Conservation (phyloP, 2,797 vertebrate genomes). For the Hozukius guyotensis region DNA sequence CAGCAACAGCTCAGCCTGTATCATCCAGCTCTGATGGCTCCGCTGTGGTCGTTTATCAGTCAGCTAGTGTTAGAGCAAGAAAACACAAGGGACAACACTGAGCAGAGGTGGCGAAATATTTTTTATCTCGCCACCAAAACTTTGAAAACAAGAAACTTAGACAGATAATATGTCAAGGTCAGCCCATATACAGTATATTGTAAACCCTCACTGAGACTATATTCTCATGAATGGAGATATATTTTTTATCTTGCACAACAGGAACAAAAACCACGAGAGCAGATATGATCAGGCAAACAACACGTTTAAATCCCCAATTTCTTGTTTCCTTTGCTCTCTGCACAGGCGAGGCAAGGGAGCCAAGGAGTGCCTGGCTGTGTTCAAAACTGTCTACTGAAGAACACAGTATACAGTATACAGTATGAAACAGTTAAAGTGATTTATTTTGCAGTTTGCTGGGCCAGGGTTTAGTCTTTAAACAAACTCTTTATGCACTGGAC, state of each 20-base stretch:
- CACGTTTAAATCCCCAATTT: not conserved
- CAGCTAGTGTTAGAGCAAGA: slow-evolving; percentile 34
- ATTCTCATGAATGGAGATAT: not conserved
- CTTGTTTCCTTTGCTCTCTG: not conserved
- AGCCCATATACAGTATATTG: not conserved
- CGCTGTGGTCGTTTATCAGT: slow-evolving; percentile 62
- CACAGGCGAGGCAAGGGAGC: not conserved
- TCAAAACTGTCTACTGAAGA: too few relatives aligned
- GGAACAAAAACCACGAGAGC: not conserved
- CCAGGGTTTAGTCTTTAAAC: too few relatives aligned
- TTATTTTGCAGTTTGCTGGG: too few relatives aligned
- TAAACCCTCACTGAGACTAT: not conserved
- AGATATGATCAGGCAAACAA: not conserved
- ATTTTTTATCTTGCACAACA: not conserved
- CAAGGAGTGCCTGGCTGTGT: not conserved
- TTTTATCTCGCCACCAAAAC: slow-evolving; percentile 26
- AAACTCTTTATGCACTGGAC: too few relatives aligned
- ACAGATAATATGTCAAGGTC: not conserved
- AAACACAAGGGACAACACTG: slow-evolving; percentile 49
- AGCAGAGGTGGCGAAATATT: slow-evolving; percentile 11
- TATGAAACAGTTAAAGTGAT: too few relatives aligned
- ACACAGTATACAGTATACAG: too few relatives aligned
- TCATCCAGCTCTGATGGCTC: slow-evolving; percentile 47
- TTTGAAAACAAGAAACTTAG: slow-evolving; percentile 35
- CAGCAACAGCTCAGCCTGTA: slow-evolving; percentile 35